Evolutionary conservation across 2,113 vertebrate species (phyloP), one percentile per base, ranked within the genome.

Genomic region (Gallinago undulata): DNA sequence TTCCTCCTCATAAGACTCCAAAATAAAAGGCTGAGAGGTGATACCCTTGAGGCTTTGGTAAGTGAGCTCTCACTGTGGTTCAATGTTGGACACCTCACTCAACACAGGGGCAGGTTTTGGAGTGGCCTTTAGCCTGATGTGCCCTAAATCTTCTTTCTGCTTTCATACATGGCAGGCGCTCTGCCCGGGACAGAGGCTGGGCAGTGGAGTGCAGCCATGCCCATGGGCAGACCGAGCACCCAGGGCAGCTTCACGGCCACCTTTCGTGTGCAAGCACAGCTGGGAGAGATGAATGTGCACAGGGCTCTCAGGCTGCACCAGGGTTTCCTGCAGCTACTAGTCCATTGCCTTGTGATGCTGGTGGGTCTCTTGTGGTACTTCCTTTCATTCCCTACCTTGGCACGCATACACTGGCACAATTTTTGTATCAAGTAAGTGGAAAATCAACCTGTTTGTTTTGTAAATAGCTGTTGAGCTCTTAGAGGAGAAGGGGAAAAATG

Each of bases 101-200:
- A 25, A 17, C 6, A 24, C 33, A 73, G 60, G 18, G n/a, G 21
- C 19, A 86, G 37, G 48, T 66, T 66, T 88, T 78, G 22, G 11
- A 6, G 24, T 51, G 35, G 7, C 7, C 16, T 19, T 78, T 37
- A 68, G 37, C 16, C 30, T 3, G 5, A 37, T 1, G 0, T 48
- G 39, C 16, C 72, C 19, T 74, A 48, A 53, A 10, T 53, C 11
- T 68, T 43, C 5, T 37, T 82, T 57, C 24, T 18, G 19, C 35
- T 59, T 90, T 92, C 18, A 23, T 16, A 13, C 0, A 1, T 1
- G 2, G 25, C 17, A 48, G 37, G 4, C 3, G 1, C 27, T 33
- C 37, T 83, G 62, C 27, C 27, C 1, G 2, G 31, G 18, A 16
- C 0, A 1, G 28, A 35, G 11, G 28, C 5, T 1, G 2, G 51